These are phyloP conservation scores for Eonycteris spelaea DNA, from an alignment of 2,113 vertebrate species.

Conservation along the genomic window DNA sequence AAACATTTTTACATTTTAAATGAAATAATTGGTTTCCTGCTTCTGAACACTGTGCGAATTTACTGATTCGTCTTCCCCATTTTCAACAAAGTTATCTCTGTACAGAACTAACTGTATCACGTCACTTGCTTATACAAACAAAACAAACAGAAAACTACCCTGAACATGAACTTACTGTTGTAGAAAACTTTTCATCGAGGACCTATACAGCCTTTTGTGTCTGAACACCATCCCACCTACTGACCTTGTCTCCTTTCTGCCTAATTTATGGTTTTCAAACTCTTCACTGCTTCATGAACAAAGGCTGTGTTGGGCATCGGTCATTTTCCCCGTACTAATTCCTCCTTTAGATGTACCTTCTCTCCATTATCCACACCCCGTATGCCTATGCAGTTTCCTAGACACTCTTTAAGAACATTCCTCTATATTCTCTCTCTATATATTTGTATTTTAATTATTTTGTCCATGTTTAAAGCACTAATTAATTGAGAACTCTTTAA, in stretches of 20 bases:
- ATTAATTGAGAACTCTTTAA: not conserved
- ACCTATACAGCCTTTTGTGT: accelerated
- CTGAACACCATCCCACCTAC: accelerated
- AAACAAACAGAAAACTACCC: not conserved
- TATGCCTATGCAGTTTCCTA: no score
- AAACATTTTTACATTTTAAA: not conserved
- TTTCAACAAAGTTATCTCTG: not conserved
- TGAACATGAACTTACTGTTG: not conserved
- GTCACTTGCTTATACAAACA: not conserved
- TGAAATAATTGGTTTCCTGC: not conserved
- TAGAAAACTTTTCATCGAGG: not conserved
- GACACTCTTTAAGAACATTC: not conserved
- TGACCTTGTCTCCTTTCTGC: not conserved
- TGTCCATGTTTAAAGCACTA: not conserved
- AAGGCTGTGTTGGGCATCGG: accelerated
- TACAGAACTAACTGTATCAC: not conserved
- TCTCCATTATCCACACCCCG: not conserved
- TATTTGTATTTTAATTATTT: not conserved
- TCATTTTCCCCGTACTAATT: no score
- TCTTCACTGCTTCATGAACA: not conserved
- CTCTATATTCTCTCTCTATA: no score
- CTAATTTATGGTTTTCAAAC: not conserved
- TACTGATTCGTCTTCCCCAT: not conserved
- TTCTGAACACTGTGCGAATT: not conserved
- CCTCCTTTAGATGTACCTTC: not conserved